Conservation (phyloP, 2,888 invertebrate genomes). For the Acanthosepion esculentum region DNA sequence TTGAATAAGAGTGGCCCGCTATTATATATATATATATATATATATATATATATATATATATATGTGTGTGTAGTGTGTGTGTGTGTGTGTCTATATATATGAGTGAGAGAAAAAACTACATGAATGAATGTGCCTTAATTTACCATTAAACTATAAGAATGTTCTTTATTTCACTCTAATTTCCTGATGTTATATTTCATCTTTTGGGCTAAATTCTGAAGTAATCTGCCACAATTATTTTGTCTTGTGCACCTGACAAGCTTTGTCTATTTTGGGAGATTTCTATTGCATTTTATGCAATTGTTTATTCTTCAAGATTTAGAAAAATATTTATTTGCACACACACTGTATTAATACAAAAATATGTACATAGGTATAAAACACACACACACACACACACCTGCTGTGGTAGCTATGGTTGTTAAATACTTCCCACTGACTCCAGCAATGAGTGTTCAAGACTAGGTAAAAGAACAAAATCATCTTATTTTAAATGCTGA, state of each 20-base stretch:
- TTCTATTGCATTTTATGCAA: not conserved
- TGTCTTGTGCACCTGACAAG: not conserved
- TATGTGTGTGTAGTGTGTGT: no score
- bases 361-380: not conserved
- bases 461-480: no score
- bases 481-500: no score
- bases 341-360: not conserved
- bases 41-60: no score
- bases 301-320: not conserved
- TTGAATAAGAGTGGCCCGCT: no score
- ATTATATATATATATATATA: no score
- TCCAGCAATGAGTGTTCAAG: no score
- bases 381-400: not conserved
- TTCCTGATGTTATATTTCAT: not conserved
- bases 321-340: not conserved
- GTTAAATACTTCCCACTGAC: no score
- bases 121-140: not conserved
- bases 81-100: no score
- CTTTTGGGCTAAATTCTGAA: not conserved
- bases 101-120: not conserved
- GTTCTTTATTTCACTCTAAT: not conserved
- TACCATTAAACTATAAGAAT: slow-evolving; percentile 3
- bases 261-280: not conserved
- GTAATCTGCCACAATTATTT: not conserved
- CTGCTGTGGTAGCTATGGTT: no score